Evolutionary conservation across 1,140 invertebrate genomes (phyloP), one percentile per base, ranked within the genome.

Genomic region (Leptoteleia sp.): DNA sequence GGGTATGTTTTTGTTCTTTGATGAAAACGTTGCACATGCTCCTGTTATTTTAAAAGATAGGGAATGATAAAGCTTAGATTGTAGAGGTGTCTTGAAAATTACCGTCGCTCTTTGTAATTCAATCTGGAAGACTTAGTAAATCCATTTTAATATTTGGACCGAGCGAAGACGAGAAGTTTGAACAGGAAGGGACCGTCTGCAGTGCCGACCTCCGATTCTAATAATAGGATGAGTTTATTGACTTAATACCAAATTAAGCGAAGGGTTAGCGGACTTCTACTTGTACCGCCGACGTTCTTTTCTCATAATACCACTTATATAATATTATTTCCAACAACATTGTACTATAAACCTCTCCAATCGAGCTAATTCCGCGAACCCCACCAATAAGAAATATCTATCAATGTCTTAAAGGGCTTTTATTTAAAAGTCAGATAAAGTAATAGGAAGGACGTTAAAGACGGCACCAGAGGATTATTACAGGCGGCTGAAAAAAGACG

Each of bases 161-260:
- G 22, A 27, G 29, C 6, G 47, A 54, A 52, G n/a, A 19, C 17
- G 47, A 45, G 15, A 72, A 72, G 38, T 22, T 1, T 43, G 35
- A 40, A 62, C 29, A 40, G 40, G 48, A 54, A 72, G 48, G 68
- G 68, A 57, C 48, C 40, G 48, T 62, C 50, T 64, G 15, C 19
- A 48, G 12, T 31, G 3, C 50, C 57, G 33, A 47, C 22, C 57
- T 47, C 33, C 37, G 12, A 25, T 22, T 72, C 57, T 72, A 62
- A 72, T 72, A 64, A 72, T 72, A 62, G 68, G 57, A 72, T 72
- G 57, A 72, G 68, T 65, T 62, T 72, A 72, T 64, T 64, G 68
- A 72, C 59, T 72, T 72, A 72, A 72, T 72, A 55, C 45, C 33
- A 64, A 64, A 72, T 72, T 62, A 64, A 64, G 27, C 40, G 54